Base-by-base conservation (phyloP, 2,888 invertebrate genomes). In the Drosophila anceps region DNA sequence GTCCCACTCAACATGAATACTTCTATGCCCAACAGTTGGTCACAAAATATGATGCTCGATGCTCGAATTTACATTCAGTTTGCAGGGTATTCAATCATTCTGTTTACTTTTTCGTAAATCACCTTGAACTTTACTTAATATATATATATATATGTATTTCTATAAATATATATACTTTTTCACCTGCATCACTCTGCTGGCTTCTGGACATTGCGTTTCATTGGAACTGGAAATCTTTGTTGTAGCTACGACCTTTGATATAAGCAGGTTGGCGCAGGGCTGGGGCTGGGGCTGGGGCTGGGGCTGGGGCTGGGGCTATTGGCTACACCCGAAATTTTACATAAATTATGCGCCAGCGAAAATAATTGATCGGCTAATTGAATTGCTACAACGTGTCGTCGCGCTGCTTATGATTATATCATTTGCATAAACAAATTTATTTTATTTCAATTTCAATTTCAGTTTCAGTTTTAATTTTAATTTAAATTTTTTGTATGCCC, bases 311-410 rank as follows among this genome's bases (percentile, higher is more conserved):
- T 48, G 29, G 31, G 50, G 27, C 44, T 15, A 24, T 18, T 6
- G 24, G 27, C 37, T 35, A 24, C 13, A n/a, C n/a, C 18, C 10
- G 29, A 39, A 62, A 54, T 39, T 24, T 61, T 18, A 48, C 63
- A 59, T 69, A 82, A 69, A 70, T 70, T 59, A 79, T 54, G 46
- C 41, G 43, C n/a, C 43, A n/a, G 39, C 33, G 51, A 64, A 67
- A 67, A 70, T 76, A 82, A 82, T 69, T 41, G 35, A 60, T 67
- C 48, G 31, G 48, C 62, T 68, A 79, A 79, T 82, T 79, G 79
- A 75, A 69, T 60, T 59, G 50, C 62, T 64, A 41, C 54, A 37
- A 35, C 18, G 46, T 13, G 51, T 51, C 20, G 33, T 18, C 13
- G 51, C 33, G 48, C 35, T 43, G 57, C 61, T 39, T 44, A 44